Evolutionary conservation across 2,888 invertebrate genomes (phyloP), one percentile per base, ranked within the genome.

Genomic region (Tanytarsus gracilentus): DNA sequence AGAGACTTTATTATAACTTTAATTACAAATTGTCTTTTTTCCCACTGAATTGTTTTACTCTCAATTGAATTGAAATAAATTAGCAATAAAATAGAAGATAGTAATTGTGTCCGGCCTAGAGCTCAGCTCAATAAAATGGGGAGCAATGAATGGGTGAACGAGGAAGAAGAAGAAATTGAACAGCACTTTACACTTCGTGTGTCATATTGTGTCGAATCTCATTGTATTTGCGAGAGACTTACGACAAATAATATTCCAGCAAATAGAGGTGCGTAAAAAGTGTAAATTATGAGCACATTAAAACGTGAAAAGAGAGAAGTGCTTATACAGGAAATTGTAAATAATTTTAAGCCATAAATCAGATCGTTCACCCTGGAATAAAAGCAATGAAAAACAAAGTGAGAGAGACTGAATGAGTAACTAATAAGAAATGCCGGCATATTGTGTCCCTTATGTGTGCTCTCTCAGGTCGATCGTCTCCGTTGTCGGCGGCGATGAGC

Each of bases 211-310:
- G 21, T 23, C 44, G 23, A 14, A 23, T 44, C 11, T 18, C 18
- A 44, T 21, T 44, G 44, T 44, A n/a, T n/a, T n/a, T n/a, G n/a
- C 23, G 44, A 18, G 18, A 18, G 9, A 23, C 11, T 44, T 18
- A 44, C 44, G 18, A 44, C n/a, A n/a, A 16, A 36, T 16, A 36
- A 36, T 44, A 21, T 18, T 44, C 23, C 44, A 23, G 44, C 44
- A 44, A 44, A 44, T 44, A 44, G 44, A 44, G 44, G 44, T 44
- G 44, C 44, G 44, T 44, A 44, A 44, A 44, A 23, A 44, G 21
- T 16, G 18, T 44, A 44, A 44, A 44, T 21, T 44, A 44, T 18
- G 21, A 44, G 44, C 44, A 44, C 18, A 16, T 14, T 36, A 14
- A 36, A 36, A 36, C 14, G 36, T 36, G 36, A 36, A 36, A n/a